phyloP scores from a whole-genome alignment of 2,113 vertebrate species.

The Pterocles orientalis region DNA sequence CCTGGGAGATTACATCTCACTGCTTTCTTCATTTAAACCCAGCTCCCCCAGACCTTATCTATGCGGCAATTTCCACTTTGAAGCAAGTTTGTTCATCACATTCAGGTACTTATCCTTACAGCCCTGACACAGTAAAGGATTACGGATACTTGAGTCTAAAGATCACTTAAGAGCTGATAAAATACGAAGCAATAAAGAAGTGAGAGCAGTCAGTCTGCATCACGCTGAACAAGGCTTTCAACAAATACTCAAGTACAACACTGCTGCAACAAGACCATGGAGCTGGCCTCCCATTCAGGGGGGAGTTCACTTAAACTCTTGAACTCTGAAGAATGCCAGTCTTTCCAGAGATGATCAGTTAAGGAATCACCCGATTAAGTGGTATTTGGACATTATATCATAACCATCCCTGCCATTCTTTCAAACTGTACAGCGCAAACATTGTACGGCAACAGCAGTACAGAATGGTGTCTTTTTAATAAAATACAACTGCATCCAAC shows the following conservation, averaged over 20 bases:
- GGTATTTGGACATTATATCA: not conserved
- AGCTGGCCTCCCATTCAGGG: not conserved
- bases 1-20: not conserved
- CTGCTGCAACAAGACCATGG: not conserved
- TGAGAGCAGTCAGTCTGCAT: not conserved
- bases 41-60: slow-evolving; percentile 20
- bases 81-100: not conserved
- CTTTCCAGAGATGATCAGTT: not conserved
- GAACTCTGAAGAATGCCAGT: not conserved
- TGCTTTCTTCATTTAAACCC: slow-evolving; percentile 10
- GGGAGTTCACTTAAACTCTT: not conserved
- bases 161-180: not conserved
- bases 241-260: rapidly evolving
- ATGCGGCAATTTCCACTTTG: not conserved
- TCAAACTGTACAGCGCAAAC: not conserved
- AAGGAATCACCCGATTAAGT: too few relatives aligned
- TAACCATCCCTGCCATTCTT: not conserved
- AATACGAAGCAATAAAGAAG: not conserved
- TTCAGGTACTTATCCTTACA: not conserved
- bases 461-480: not conserved
- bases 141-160: not conserved
- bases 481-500: not conserved
- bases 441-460: not conserved
- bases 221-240: not conserved
- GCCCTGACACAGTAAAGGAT: not conserved